A percentile compares a stretch with the other conserved stretches of the same genome.
Conservation (phyloP, 2,797 vertebrate species). For the Staurois parvus region DNA sequence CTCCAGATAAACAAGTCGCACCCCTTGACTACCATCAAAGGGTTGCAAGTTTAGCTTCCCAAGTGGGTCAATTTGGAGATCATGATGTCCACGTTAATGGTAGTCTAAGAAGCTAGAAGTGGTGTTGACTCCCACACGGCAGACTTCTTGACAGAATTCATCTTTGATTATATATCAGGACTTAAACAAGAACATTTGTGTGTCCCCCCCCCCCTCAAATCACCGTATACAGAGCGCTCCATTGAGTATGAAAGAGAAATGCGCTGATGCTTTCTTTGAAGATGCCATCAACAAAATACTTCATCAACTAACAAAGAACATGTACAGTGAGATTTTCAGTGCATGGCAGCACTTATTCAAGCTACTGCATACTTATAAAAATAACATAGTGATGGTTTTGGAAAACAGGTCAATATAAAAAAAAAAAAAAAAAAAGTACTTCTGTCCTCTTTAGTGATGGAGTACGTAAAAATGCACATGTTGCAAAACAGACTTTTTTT, state of each 20-base stretch:
- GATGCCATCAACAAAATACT: constrained; percentile 35
- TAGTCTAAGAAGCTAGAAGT: too few relatives aligned
- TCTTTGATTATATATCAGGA: not conserved
- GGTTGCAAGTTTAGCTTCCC: too few relatives aligned
- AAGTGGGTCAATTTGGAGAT: too few relatives aligned
- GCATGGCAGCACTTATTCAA: constrained; percentile 67
- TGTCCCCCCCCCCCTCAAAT: constrained; percentile 61
- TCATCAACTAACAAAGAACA: constrained; percentile 41
- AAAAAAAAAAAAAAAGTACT: constrained; percentile 61
- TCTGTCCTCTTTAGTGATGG: constrained; percentile 60
- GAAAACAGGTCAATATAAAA: too few relatives aligned
- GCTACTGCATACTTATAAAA: constrained; percentile 65
- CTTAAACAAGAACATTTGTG: not conserved
- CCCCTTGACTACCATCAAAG: too few relatives aligned
- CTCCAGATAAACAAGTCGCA: not conserved
- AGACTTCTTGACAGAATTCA: too few relatives aligned
- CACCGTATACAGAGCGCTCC: constrained; percentile 61
- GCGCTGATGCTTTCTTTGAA: not conserved
- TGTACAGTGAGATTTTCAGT: constrained; percentile 58
- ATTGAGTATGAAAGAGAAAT: not conserved
- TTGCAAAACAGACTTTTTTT: too few relatives aligned
- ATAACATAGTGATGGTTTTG: constrained; percentile 72
- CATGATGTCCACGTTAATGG: too few relatives aligned
- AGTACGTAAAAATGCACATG: not conserved
- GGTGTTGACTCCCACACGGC: too few relatives aligned